Percentiles rank a stretch among this genome's conserved stretches.
These are phyloP conservation scores for Sibirionetta formosa DNA, from an alignment of 2,797 vertebrate species.

Conservation along the genomic window DNA sequence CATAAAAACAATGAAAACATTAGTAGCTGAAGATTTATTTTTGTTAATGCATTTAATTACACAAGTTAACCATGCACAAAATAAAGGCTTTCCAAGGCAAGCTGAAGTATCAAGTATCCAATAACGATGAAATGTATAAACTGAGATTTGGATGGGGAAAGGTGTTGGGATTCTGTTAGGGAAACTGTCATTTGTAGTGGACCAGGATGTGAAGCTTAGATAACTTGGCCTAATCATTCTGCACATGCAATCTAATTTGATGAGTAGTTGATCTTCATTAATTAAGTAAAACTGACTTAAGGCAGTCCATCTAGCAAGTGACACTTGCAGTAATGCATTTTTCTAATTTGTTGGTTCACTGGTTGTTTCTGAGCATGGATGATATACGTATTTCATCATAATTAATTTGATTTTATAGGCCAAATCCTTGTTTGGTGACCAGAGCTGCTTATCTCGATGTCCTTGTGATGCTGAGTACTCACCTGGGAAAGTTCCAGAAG, in stretches of 20 bases:
- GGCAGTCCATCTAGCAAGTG: background rate
- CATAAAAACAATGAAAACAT: background rate
- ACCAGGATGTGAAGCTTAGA: background rate
- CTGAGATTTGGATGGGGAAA: background rate
- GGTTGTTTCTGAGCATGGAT: background rate
- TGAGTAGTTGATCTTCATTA: background rate
- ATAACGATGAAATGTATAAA: background rate
- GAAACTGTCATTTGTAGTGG: background rate
- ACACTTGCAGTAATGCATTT: background rate
- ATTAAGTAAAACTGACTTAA: background rate
- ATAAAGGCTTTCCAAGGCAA: background rate
- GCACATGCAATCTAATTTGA: background rate
- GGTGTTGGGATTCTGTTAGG: background rate
- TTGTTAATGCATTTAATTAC: background rate
- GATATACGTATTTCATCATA: background rate
- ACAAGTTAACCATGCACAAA: background rate
- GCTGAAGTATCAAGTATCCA: background rate
- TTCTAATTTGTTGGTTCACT: background rate
- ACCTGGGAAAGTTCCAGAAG: constrained; percentile 62
- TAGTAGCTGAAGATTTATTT: background rate
- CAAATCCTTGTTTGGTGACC: constrained; percentile 92
- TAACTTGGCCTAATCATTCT: background rate
- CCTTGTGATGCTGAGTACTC: constrained; percentile 85
- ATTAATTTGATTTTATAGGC: constrained; percentile 78
- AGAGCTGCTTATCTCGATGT: constrained; percentile 92